These are phyloP conservation scores for Diacarnus erythraeanus DNA, from an alignment of 37 sponge, comb jelly and placozoan species.

Conservation along the genomic window DNA sequence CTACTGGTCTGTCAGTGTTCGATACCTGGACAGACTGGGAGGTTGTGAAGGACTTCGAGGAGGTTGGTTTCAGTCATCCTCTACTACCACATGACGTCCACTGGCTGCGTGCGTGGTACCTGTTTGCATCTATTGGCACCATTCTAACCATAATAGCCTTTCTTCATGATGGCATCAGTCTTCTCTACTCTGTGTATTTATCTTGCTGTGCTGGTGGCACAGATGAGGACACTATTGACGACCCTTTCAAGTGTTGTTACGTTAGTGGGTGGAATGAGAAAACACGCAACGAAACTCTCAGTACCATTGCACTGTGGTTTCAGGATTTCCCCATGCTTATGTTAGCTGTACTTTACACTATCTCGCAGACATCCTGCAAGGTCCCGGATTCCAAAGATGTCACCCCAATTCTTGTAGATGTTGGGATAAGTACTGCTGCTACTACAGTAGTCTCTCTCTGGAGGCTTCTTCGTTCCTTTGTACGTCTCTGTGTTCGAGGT, in stretches of 20 bases:
- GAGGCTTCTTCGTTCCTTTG: neutral
- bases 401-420: neutral
- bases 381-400: neutral
- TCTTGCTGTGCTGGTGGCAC: neutral
- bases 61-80: conserved; percentile 8
- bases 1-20: conserved; percentile 3
- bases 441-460: neutral
- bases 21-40: conserved; percentile 16
- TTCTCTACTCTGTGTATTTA: neutral
- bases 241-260: conserved; percentile 19
- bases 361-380: conserved; percentile 4
- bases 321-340: conserved; percentile 20
- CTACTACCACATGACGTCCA: neutral
- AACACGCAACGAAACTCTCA: conserved; percentile 9
- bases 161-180: neutral
- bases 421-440: neutral
- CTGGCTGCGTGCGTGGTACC: conserved; percentile 13
- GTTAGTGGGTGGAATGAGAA: conserved; percentile 6
- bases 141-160: neutral
- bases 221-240: conserved; percentile 4
- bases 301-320: conserved; percentile 7
- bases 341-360: conserved; percentile 10
- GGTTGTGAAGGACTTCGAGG: neutral
- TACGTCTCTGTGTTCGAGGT: neutral
- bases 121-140: conserved; percentile 8